Percentiles rank a stretch among this genome's conserved stretches.
These are phyloP conservation scores for Macroglossus sobrinus DNA, from an alignment of 2,113 vertebrate species.

Conservation along the genomic window DNA sequence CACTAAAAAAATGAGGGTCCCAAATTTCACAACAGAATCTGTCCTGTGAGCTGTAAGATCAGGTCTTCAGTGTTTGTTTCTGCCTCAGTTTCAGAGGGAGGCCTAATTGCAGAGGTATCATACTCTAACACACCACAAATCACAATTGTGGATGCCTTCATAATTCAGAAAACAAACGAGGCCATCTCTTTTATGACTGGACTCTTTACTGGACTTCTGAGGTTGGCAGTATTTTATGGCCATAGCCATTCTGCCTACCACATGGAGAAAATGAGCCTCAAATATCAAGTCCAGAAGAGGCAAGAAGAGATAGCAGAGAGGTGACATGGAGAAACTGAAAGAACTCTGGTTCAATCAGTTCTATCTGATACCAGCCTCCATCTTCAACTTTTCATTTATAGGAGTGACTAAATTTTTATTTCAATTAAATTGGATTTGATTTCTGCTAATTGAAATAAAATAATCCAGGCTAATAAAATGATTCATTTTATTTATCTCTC, in stretches of 20 bases:
- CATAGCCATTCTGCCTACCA: background rate
- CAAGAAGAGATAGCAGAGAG: background rate
- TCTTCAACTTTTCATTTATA: background rate
- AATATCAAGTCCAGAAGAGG: background rate
- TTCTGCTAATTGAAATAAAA: background rate
- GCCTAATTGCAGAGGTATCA: background rate
- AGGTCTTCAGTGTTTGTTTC: background rate
- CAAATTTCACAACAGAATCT: background rate
- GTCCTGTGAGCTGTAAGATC: background rate
- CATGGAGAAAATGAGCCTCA: background rate
- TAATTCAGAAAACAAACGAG: background rate
- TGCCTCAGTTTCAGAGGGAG: background rate
- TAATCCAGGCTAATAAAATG: background rate
- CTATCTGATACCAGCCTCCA: background rate
- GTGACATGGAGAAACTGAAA: background rate
- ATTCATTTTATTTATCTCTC: background rate
- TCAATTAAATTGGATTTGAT: background rate
- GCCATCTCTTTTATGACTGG: background rate
- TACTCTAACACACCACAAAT: background rate
- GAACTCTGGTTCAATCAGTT: background rate
- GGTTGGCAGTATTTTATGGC: background rate
- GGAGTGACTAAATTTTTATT: background rate
- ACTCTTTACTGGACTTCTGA: background rate
- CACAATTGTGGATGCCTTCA: background rate
- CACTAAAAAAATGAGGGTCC: background rate